phyloP scores from a whole-genome alignment of 1,140 invertebrate species.

The Lanistes nyassanus region DNA sequence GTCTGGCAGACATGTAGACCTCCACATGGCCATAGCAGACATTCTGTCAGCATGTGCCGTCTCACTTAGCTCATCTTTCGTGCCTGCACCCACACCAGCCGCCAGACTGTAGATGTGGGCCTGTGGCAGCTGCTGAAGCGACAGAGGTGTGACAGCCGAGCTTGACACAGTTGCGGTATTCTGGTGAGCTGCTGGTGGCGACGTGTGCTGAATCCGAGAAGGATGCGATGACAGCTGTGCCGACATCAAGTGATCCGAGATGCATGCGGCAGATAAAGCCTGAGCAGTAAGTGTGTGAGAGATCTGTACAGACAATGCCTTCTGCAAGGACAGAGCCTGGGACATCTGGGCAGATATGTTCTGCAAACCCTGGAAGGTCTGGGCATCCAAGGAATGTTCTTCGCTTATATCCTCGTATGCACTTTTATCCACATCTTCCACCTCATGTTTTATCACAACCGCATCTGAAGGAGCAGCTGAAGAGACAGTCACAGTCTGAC shows the following conservation, averaged over 20 bases:
- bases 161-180: neutral
- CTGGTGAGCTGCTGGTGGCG: neutral
- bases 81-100: neutral
- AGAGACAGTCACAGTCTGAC: no score
- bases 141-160: neutral
- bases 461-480: no score
- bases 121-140: slow-evolving; percentile 5
- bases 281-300: neutral
- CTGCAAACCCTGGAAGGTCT: slow-evolving; percentile 2
- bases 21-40: slow-evolving; percentile 40
- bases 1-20: slow-evolving; percentile 34
- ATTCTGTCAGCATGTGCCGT: slow-evolving; percentile 23
- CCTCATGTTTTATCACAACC: no score
- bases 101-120: slow-evolving; percentile 1
- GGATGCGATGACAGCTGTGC: neutral
- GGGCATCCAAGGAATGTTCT: neutral
- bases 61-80: neutral
- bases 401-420: no score
- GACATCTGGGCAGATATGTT: slow-evolving; percentile 11
- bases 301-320: neutral
- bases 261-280: no score
- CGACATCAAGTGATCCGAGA: slow-evolving; percentile 7
- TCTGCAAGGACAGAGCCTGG: slow-evolving; percentile 4
- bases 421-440: no score
- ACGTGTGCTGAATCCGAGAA: neutral